phyloP scores from a whole-genome alignment of 2,797 vertebrate genomes.

The Heliangelus exortis region DNA sequence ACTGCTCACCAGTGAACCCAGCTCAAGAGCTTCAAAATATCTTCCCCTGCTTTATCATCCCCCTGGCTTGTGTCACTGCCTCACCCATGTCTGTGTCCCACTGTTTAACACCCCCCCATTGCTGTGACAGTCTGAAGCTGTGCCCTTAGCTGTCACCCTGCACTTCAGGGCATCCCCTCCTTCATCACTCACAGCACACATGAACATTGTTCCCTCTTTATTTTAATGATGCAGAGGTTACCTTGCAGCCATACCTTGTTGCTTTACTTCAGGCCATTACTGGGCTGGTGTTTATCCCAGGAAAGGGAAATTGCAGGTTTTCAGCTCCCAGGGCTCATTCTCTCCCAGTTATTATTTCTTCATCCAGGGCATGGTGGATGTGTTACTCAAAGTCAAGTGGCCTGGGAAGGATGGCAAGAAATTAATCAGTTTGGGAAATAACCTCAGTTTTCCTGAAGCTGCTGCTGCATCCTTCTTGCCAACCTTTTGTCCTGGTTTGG shows the following conservation, averaged over 20 bases:
- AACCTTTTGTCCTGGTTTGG: too few species aligned
- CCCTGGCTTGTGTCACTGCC: background rate
- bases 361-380: rapidly evolving
- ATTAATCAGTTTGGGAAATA: background rate
- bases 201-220: background rate
- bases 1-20: background rate
- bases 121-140: background rate
- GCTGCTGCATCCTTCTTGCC: background rate
- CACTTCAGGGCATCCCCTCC: background rate
- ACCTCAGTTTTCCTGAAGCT: background rate
- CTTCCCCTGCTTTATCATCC: background rate
- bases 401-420: background rate
- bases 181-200: background rate
- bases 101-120: background rate
- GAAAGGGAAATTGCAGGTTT: background rate
- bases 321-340: background rate
- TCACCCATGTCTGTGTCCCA: background rate
- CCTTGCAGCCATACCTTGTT: background rate
- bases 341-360: background rate
- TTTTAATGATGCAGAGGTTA: background rate
- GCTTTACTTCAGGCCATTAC: background rate
- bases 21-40: background rate
- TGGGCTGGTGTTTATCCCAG: background rate
- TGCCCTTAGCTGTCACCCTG: background rate
- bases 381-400: background rate